Evolutionary conservation across 2,888 invertebrate genomes (phyloP), one percentile per base, ranked within the genome.

Genomic region (Drepanosiphum platanoidis): DNA sequence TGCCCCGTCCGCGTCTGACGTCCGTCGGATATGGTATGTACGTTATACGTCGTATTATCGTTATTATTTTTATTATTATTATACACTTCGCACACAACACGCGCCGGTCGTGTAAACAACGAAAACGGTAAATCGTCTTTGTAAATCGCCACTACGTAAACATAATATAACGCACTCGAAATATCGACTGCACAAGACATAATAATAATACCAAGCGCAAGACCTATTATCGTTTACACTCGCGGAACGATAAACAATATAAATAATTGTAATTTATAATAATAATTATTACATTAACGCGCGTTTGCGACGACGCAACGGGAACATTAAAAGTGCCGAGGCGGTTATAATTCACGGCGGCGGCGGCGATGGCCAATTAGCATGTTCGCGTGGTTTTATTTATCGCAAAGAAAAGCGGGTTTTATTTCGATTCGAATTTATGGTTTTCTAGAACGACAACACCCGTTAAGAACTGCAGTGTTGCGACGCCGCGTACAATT

Each of bases 81-180:
- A 27, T 61, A 61, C n/a, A 27, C 61, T n/a, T 61, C 61, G 8
- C 22, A 42, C 42, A 42, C n/a, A 61, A 61, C 27, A 61, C 61
- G 22, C n/a, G 61, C 61, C 61, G 61, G 22, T n/a, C 75, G 42
- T 34, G 34, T 34, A 58, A 58, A 52, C 74, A 32, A 52, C 34
- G 8, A 75, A 34, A 75, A 77, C 77, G 61, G 77, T 36, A 27
- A 77, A 75, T 75, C 36, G 77, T 27, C 58, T 61, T 27, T 15
- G 27, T 58, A n/a, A n/a, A n/a, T n/a, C n/a, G n/a, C 36, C 15
- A 15, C 9, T 36, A 58, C 30, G 30, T 9, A 61, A 13, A 30
- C 64, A 9, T n/a, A 15, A 27, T 3, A 11, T 18, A 9, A 61
- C 27, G 13, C 27, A 27, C 27, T 13, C 27, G 30, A 64, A 64